Evolutionary conservation across 1,140 invertebrate species (phyloP), one percentile per base, ranked within the genome.

Genomic region (Drosophila persimilis): DNA sequence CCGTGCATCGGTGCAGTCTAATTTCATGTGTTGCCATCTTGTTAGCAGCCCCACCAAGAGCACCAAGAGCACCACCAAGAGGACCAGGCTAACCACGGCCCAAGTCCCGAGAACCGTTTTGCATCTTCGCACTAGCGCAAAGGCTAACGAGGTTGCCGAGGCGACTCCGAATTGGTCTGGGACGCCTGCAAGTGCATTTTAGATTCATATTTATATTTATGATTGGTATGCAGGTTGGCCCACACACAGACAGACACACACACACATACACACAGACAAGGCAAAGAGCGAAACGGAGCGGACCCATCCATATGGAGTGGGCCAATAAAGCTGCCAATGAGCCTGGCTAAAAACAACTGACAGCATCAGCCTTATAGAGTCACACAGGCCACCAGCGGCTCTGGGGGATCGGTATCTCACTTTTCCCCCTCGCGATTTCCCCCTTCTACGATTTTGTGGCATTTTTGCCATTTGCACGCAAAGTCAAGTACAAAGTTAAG

Each of bases 11-110:
- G 60, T 52, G 81, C 83, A 88, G 83, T 86, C 81, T 86, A 86
- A 86, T 86, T 86, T 88, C 83, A 86, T 86, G 81, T 86, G 83
- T 86, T 88, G 77, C 72, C 77, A 85, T 86, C 73, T 86, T 85
- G 73, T 81, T 81, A 84, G 80, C 71, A 80, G 35, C 35, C 9
- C 35, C 77, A 72, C 60, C 53, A 55, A 69, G 73, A 20, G 17
- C 43, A 45, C 39, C 59, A 29, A 41, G 50, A 48, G 65, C 57
- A 73, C 69, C 63, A n/a, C n/a, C n/a, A n/a, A 71, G 50, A 61
- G 41, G 60, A 52, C 57, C 60, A 45, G 57, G 41, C 41, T 50
- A 26, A 24, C 24, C 24, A 24, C 0, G 24, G 24, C 26, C 29
- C 29, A 31, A 31, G 29, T 43, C n/a, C 59, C 43, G 51, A 24